Percentiles rank a stretch among this genome's conserved stretches.
Conservation (phyloP, 2,797 vertebrate species). For the Anguilla megastoma region DNA sequence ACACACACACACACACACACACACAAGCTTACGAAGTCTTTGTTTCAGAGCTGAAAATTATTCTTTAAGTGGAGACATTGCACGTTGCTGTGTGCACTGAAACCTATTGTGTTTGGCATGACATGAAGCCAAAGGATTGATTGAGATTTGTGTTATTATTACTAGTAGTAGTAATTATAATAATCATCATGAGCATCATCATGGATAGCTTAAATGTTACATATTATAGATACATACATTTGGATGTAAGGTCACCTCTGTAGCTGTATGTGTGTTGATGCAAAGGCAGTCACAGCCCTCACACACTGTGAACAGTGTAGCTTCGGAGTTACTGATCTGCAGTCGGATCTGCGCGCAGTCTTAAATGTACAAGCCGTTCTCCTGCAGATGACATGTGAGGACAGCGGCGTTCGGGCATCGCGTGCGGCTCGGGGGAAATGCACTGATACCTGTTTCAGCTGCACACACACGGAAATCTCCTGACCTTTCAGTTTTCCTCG, state of each 20-base stretch:
- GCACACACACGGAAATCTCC: neutral
- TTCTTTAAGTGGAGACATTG: neutral
- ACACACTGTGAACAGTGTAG: neutral
- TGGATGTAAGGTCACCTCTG: neutral
- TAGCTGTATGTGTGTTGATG: neutral
- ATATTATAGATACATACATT: neutral
- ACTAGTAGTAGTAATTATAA: neutral
- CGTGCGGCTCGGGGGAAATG: neutral
- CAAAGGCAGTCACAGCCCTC: neutral
- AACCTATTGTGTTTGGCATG: neutral
- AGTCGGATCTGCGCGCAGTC: neutral
- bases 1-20: neutral
- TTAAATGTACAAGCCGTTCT: neutral
- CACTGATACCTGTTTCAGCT: neutral
- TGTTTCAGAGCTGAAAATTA: neutral
- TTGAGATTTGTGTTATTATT: neutral
- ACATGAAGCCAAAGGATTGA: neutral
- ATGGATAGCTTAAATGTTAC: neutral
- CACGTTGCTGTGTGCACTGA: neutral
- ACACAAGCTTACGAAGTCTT: neutral
- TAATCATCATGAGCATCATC: neutral
- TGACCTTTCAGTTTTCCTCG: neutral
- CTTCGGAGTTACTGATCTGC: neutral
- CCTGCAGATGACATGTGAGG: neutral
- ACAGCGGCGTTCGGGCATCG: too few relatives aligned